Evolutionary conservation across 2,888 invertebrate species (phyloP), one percentile per base, ranked within the genome.

Genomic region (Uloborus plumipes): DNA sequence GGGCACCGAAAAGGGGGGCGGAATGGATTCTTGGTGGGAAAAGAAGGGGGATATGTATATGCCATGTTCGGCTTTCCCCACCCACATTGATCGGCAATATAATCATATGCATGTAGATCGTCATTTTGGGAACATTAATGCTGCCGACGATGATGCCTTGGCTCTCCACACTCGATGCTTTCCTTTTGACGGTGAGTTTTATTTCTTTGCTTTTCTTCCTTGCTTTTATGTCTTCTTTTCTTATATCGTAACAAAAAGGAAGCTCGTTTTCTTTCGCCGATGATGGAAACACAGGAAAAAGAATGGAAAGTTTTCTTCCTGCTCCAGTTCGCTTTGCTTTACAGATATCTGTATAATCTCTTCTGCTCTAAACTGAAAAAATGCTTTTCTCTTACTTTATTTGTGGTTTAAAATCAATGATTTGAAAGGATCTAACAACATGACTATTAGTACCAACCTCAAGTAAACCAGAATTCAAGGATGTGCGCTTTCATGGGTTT

Each of bases 21-120:
- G 39, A 20, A 49, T 39, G 39, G 39, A 39, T 39, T 39, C 39
- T 39, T 39, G 39, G 39, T 39, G 39, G 39, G 39, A 39, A 20
- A 58, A 58, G 58, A 39, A 39, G 39, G 71, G 77, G 39, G 55
- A 51, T 47, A 50, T 59, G 66, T 76, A 65, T 66, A 55, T 71
- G 70, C 70, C 65, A 61, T 71, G 22, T 71, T 77, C 70, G 53
- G 50, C 67, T 55, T 20, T 50, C 20, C 55, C 47, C 55, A 55
- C 49, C 59, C 73, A 31, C 77, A 83, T 83, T 83, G 83, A 83
- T 83, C 83, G 83, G 62, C 77, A 77, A 83, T 83, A 77, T 77
- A 83, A 83, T 83, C 83, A 73, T 72, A 83, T 83, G 83, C 83
- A 77, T 83, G 77, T 78, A 73, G 67, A 83, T 77, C 81, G 81